phyloP scores from a whole-genome alignment of 2,797 vertebrate genomes.

The Neoniphon sammara region DNA sequence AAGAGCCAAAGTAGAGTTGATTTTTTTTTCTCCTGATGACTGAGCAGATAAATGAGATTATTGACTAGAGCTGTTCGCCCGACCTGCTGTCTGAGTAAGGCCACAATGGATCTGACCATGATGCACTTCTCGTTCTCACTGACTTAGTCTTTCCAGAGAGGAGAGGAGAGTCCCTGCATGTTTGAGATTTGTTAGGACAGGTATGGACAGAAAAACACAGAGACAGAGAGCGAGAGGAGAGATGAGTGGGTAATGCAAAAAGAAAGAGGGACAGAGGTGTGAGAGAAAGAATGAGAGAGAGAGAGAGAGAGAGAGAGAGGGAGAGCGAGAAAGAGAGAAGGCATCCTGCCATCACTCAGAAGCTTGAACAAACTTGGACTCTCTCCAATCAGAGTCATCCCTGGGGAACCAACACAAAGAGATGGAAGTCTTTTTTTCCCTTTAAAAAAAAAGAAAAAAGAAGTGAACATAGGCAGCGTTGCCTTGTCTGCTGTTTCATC shows the following conservation, averaged over 20 bases:
- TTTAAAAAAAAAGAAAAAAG: conserved; percentile 15
- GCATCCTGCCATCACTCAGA: conserved; percentile 24
- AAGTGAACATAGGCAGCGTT: neutral
- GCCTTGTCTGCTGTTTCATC: conserved; percentile 27
- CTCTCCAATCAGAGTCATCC: conserved; percentile 31
- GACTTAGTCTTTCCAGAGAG: neutral
- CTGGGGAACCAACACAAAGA: conserved; percentile 13
- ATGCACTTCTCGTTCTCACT: neutral
- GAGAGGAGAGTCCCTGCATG: neutral
- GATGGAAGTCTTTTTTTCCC: neutral
- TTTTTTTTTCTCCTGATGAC: conserved; percentile 50
- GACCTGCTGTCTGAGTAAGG: conserved; percentile 47
- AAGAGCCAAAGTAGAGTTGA: conserved; percentile 33
- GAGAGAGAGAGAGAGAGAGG: neutral
- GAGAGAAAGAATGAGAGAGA: conserved; percentile 23
- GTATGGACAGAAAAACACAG: conserved; percentile 22
- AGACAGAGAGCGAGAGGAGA: conserved; percentile 30
- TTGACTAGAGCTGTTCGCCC: conserved; percentile 60
- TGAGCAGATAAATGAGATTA: conserved; percentile 70
- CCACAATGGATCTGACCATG: conserved; percentile 41
- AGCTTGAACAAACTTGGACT: conserved; percentile 45
- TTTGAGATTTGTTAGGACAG: conserved; percentile 10
- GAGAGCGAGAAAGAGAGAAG: neutral
- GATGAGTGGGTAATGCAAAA: neutral
- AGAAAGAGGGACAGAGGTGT: neutral